Evolutionary conservation across 1,140 invertebrate genomes (phyloP).

Genomic region (Bombus picipes): DNA sequence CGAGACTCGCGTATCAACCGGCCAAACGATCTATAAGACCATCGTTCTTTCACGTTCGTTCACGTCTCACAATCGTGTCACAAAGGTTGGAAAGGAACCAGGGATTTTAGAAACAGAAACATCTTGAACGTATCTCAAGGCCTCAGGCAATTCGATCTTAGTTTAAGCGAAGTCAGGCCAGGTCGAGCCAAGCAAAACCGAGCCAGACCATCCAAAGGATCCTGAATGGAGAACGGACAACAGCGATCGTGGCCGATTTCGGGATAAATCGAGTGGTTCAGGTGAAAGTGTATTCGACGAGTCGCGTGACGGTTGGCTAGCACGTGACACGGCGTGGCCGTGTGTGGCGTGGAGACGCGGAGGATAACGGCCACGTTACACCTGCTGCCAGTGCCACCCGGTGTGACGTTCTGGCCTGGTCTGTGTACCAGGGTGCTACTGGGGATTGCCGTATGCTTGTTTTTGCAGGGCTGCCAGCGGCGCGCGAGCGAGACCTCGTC

Average conservation of each 20-base stretch:
- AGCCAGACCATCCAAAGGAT: not conserved
- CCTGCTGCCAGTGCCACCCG: slow-evolving; percentile 53
- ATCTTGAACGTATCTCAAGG: not conserved
- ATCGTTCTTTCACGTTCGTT: not conserved
- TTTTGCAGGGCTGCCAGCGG: slow-evolving; percentile 63
- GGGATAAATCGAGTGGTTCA: too few relatives aligned
- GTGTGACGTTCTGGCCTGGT: slow-evolving; percentile 63
- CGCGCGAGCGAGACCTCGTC: slow-evolving; percentile 27
- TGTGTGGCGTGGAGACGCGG: slow-evolving; percentile 40
- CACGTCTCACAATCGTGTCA: not conserved
- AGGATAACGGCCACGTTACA: slow-evolving; percentile 57
- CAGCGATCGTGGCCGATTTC: too few relatives aligned
- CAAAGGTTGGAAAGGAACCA: not conserved
- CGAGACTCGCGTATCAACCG: not conserved
- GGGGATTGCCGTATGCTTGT: slow-evolving; percentile 69
- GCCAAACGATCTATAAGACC: not conserved
- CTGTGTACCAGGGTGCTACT: slow-evolving; percentile 69
- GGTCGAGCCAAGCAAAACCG: not conserved
- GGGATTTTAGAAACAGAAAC: not conserved
- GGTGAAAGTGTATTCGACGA: slow-evolving; percentile 8
- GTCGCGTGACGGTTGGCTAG: slow-evolving; percentile 31
- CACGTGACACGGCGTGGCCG: slow-evolving; percentile 59
- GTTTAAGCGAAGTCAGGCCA: too few relatives aligned
- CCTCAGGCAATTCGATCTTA: not conserved
- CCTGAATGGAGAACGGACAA: not conserved